phyloP scores from a whole-genome alignment of 23 tunicate species.

The Ascidia mentula region DNA sequence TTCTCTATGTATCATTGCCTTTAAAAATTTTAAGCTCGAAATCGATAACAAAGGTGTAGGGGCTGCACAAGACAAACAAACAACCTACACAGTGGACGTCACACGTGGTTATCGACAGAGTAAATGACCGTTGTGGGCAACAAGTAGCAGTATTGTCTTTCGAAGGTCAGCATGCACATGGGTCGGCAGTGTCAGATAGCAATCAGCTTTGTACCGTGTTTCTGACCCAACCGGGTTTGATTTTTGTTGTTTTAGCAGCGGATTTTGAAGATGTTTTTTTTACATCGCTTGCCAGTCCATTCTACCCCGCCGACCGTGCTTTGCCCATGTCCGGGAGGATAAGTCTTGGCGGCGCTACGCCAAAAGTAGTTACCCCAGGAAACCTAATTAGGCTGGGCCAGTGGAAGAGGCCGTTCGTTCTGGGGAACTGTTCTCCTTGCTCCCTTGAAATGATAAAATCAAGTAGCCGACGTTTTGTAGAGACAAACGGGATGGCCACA shows the following conservation, averaged over 20 bases:
- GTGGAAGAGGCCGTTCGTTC: background rate
- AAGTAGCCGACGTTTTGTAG: no score
- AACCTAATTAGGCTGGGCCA: constrained; percentile 8
- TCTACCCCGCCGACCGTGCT: background rate
- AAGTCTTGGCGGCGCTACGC: background rate
- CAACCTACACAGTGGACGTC: no score
- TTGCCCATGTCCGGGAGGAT: background rate
- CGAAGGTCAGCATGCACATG: background rate
- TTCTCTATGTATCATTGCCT: no score
- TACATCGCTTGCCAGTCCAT: background rate
- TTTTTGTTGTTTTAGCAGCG: constrained; percentile 6
- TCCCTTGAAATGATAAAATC: background rate
- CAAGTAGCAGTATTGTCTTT: constrained; percentile 1
- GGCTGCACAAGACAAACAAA: no score
- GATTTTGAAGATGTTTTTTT: constrained; percentile 7
- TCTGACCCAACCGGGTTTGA: background rate
- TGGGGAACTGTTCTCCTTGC: background rate
- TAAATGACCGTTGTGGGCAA: background rate
- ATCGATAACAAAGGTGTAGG: no score
- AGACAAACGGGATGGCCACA: background rate
- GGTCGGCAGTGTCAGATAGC: background rate
- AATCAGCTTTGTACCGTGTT: background rate
- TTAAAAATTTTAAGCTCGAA: no score
- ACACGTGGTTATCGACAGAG: background rate
- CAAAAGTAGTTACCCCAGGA: background rate